phyloP scores from a whole-genome alignment of 2,113 vertebrate species.

The Psittacula cyanocephala region DNA sequence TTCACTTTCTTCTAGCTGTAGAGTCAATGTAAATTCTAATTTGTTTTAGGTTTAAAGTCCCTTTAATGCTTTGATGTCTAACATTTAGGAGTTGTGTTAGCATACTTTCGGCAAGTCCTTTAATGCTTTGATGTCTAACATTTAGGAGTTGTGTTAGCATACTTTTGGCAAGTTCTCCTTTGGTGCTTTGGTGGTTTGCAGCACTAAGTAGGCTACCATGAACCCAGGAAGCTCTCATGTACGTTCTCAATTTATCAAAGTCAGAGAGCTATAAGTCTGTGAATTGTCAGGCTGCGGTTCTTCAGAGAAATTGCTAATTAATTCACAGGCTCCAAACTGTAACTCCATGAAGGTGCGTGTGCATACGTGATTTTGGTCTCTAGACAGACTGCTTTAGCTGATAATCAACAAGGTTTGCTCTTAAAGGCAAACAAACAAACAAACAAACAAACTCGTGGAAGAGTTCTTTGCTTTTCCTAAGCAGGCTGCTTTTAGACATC shows the following conservation, averaged over 20 bases:
- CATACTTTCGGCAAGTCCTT: background rate
- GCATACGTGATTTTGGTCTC: background rate
- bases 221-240: background rate
- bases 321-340: background rate
- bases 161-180: background rate
- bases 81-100: background rate
- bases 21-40: background rate
- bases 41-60: background rate
- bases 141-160: background rate
- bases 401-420: background rate
- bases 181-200: background rate
- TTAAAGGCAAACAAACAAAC: background rate
- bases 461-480: background rate
- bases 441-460: background rate
- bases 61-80: background rate
- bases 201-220: background rate
- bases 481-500: background rate
- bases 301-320: constrained; percentile 53
- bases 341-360: background rate
- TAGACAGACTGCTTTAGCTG: background rate
- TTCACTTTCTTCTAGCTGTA: background rate
- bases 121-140: background rate
- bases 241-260: background rate
- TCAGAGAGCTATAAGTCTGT: background rate
- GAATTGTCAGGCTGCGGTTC: background rate